phyloP scores from a whole-genome alignment of 2,797 vertebrate genomes.

The Phalloptychus januarius region DNA sequence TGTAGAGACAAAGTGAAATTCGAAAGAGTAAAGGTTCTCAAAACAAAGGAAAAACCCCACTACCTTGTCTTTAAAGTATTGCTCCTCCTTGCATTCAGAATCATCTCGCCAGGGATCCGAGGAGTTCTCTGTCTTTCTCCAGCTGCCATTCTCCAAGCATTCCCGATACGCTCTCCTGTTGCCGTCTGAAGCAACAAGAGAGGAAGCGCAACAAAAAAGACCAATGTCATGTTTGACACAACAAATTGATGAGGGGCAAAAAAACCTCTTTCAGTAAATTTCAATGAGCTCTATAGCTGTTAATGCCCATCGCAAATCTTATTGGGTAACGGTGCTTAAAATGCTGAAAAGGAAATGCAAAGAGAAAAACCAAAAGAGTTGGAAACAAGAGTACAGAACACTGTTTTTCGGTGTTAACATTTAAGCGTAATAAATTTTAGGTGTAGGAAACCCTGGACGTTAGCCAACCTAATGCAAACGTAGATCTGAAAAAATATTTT shows the following conservation, averaged over 20 bases:
- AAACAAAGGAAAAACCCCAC: background rate
- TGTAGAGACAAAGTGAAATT: background rate
- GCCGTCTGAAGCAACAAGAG: slow-evolving; percentile 75
- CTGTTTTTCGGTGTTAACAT: background rate
- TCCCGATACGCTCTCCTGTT: slow-evolving; percentile 84
- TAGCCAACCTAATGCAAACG: slow-evolving; percentile 1
- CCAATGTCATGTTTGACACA: too few relatives aligned
- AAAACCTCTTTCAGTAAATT: background rate
- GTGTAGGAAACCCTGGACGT: background rate
- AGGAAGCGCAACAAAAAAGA: background rate
- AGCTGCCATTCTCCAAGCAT: slow-evolving; percentile 86
- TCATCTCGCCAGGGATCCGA: slow-evolving; percentile 86
- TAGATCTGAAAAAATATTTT: background rate
- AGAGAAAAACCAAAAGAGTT: background rate
- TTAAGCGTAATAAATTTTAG: background rate
- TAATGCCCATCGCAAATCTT: too few relatives aligned
- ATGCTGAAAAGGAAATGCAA: too few relatives aligned
- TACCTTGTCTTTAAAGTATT: slow-evolving; percentile 83
- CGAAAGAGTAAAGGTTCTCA: background rate
- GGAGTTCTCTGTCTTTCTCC: slow-evolving; percentile 86
- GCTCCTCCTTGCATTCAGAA: slow-evolving; percentile 84
- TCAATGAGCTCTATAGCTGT: background rate
- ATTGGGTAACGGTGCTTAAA: background rate
- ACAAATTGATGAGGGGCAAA: too few relatives aligned
- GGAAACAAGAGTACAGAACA: background rate